Percentiles rank a stretch among this genome's conserved stretches.
These are phyloP conservation scores for Streblospio benedicti DNA, from an alignment of 1,140 invertebrate species.

Conservation along the genomic window DNA sequence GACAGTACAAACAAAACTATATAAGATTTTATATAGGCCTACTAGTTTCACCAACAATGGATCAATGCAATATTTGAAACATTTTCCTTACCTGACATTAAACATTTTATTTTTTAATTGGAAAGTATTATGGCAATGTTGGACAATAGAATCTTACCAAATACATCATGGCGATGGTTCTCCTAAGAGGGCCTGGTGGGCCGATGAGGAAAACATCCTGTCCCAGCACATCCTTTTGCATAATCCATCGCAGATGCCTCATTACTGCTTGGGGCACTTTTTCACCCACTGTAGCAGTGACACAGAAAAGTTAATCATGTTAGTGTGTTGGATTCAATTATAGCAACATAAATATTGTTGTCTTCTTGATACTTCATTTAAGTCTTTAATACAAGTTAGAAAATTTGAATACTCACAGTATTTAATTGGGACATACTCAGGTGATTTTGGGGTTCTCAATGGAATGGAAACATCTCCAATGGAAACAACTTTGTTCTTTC, in stretches of 20 bases:
- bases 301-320: background rate
- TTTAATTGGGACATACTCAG: conserved; percentile 72
- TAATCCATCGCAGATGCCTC: conserved; percentile 81
- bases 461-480: conserved; percentile 34
- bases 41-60: no score
- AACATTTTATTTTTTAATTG: no score
- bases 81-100: no score
- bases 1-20: background rate
- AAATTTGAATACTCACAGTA: conserved; percentile 60
- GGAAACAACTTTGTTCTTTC: conserved; percentile 17
- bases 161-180: conserved; percentile 75
- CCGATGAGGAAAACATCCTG: conserved; percentile 95
- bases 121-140: background rate
- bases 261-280: conserved; percentile 63
- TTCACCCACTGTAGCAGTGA: conserved; percentile 29
- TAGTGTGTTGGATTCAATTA: background rate
- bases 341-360: conserved; percentile 2
- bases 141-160: conserved; percentile 31
- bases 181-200: conserved; percentile 68
- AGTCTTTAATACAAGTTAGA: conserved; percentile 11
- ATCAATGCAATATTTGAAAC: no score
- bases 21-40: no score
- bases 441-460: conserved; percentile 30
- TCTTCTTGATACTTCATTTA: conserved; percentile 11
- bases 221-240: conserved; percentile 78